Evolutionary conservation across 1,140 invertebrate genomes (phyloP), one percentile per base, ranked within the genome.

Genomic region (Zelostemma sp.): DNA sequence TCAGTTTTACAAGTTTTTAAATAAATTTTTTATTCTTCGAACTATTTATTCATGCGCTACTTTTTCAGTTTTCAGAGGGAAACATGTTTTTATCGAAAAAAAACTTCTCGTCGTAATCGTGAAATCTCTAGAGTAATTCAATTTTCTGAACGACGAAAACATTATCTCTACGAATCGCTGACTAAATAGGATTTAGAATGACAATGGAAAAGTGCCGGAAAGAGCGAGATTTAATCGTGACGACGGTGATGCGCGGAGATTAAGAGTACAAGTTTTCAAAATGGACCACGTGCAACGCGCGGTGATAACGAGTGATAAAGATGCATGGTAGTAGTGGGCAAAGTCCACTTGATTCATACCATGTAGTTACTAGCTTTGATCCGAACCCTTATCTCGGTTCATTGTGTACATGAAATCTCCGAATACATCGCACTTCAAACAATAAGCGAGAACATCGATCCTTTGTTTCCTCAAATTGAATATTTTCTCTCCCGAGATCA

Each of bases 251-350:
- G 28, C 28, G 50, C 51, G 28, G 14, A 12, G 45, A 59, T 57
- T 41, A 17, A 16, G 8, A 5, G 49, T 43, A 25, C 16, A 48
- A 55, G 45, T 16, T 33, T 12, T 58, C 54, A 46, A 67, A 60
- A 58, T 71, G 68, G 55, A 68, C 64, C 69, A 72, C 61, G 69
- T 72, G 64, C 69, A 72, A 57, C 57, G 53, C 51, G 57, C 47
- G 63, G 67, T 49, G 69, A 72, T 72, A 72, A 64, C 64, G 31
- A 53, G 55, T 58, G 65, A 72, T 72, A 68, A 64, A 64, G 56
- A 64, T 64, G 60, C 60, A 57, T 64, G 60, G 58, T 61, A 60
- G 51, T 68, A 54, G 18, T 47, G 64, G 45, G 15, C 64, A 68
- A 72, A 72, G 69, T 72, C 64, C 51, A 64, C 48, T 43, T 72